A percentile compares a stretch with the other conserved stretches of the same genome.
phyloP scores from a whole-genome alignment of 2,888 invertebrate species.

The Sminthurinus aureus region DNA sequence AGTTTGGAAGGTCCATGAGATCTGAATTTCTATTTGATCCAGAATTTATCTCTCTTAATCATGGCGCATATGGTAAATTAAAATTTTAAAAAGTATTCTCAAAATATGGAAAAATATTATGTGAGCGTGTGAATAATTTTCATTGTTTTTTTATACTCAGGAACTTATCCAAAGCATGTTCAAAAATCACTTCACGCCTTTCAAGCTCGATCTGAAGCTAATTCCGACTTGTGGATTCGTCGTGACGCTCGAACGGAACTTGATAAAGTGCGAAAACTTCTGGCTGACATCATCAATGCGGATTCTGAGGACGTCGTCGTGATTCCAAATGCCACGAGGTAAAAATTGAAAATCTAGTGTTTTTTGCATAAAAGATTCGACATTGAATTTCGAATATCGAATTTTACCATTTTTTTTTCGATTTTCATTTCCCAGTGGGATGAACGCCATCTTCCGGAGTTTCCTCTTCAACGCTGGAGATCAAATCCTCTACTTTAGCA shows the following conservation, averaged over 20 bases:
- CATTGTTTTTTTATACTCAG: constrained; percentile 24
- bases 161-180: constrained; percentile 48
- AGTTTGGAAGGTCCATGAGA: constrained; percentile 40
- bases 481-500: constrained; percentile 48
- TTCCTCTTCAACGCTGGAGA: constrained; percentile 45
- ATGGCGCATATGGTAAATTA: constrained; percentile 51
- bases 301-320: constrained; percentile 45
- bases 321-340: constrained; percentile 22
- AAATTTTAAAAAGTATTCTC: neutral
- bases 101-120: neutral
- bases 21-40: constrained; percentile 46
- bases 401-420: no score
- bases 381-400: no score
- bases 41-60: constrained; percentile 44
- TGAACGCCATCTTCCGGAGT: constrained; percentile 51
- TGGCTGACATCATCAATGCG: constrained; percentile 43
- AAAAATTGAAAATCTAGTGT: no score
- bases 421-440: constrained; percentile 36
- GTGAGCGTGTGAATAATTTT: neutral
- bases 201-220: constrained; percentile 46
- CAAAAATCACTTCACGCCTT: constrained; percentile 42
- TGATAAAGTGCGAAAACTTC: constrained; percentile 36
- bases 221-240: constrained; percentile 52
- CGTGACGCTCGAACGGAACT: constrained; percentile 43
- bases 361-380: no score